Conservation (phyloP, 2,888 invertebrate species). For the Podabrus alpinus region DNA sequence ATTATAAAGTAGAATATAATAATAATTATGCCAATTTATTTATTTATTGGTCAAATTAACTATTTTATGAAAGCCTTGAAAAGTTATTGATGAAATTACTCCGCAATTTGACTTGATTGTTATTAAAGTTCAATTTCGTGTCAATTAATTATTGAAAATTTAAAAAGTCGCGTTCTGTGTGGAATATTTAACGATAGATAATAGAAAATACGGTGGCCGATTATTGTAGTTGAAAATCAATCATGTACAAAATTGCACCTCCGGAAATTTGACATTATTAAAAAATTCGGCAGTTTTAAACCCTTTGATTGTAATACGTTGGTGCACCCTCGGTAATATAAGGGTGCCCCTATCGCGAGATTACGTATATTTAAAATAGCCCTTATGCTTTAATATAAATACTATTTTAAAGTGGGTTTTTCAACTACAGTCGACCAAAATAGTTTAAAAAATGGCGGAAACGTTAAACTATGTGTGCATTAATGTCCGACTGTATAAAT, state of each 20-base stretch:
- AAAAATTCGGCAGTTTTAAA: conserved; percentile 33
- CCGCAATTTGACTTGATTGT: not conserved
- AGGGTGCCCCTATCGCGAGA: conserved; percentile 39
- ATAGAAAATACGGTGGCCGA: conserved; percentile 12
- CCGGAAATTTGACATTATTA: conserved; percentile 36
- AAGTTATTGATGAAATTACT: not conserved
- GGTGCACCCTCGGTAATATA: conserved; percentile 26
- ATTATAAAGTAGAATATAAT: not conserved
- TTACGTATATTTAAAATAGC: conserved; percentile 42
- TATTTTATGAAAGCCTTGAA: not conserved
- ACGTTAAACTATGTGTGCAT: not conserved
- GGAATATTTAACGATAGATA: not conserved
- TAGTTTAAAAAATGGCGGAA: not conserved
- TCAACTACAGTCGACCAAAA: conserved; percentile 24
- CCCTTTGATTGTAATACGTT: conserved; percentile 23
- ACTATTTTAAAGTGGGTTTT: conserved; percentile 38
- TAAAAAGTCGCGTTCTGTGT: not conserved
- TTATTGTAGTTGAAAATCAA: conserved; percentile 12
- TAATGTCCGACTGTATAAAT: conserved; percentile 27
- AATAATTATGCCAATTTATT: not conserved
- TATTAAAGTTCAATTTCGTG: not conserved
- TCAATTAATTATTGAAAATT: not conserved
- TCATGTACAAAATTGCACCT: conserved; percentile 30
- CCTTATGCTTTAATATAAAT: conserved; percentile 38
- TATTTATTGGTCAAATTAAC: not conserved